Evolutionary conservation across 2,797 vertebrate species (phyloP), one percentile per base, ranked within the genome.

Genomic region (Pangasius sanitwongsei): DNA sequence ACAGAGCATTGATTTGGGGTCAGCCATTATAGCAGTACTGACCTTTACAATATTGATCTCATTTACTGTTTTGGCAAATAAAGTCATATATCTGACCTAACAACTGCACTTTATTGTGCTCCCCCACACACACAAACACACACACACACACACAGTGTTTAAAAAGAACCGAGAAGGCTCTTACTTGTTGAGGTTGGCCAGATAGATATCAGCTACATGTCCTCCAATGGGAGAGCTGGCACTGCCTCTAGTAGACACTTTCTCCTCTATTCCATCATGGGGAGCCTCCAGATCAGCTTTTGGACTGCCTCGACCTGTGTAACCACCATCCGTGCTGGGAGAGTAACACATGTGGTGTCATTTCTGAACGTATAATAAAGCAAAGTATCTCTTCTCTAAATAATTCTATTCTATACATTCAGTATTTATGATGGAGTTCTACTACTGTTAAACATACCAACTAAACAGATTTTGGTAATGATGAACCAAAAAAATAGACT

Each of bases 131-230:
- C 48, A 1, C 7, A 48, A 1, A 48, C 48, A 63, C 23, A 44
- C 31, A 37, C 20, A 41, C 55, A 59, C 57, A 83, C 15, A 53
- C 8, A 34, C 65, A 4, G 53, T 57, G 25, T 61, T 20, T 63
- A 44, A 15, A 86, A 53, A 41, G 50, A 59, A 61, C 37, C 8
- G 2, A 34, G 41, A 57, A 50, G n/a, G 9, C 65, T 85, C 97
- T 93, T 97, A 99, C 98, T 99, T 99, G 96, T 98, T 99, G 90
- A 99, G 97, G 96, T 99, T 99, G 90, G 98, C 98, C 92, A 99
- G 96, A 95, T 99, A 99, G 94, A 99, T 97, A 86, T 99, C 98
- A 6, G 98, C 98, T 88, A 99, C 98, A 85, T 99, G 98, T 83
- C 97, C 97, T 92, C 98, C 98, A 9, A 96, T 98, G 0, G 98